These are phyloP conservation scores for Esperia sulphurella DNA, from an alignment of 2,888 invertebrate species.

Conservation along the genomic window DNA sequence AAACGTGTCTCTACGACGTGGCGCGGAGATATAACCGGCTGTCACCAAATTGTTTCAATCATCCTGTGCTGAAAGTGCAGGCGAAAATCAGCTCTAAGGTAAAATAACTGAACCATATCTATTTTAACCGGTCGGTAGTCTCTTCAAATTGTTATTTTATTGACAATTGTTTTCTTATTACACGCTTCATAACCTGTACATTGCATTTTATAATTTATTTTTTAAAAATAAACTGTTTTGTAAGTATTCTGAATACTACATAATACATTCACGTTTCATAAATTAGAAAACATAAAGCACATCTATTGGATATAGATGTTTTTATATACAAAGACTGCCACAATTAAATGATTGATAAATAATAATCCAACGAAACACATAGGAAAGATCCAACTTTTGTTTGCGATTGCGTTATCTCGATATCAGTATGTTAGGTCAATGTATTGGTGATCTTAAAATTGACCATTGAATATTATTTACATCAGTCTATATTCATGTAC, in stretches of 20 bases:
- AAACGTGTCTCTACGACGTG: conserved; percentile 36
- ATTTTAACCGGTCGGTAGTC: neutral
- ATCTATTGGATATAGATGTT: neutral
- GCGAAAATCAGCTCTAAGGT: conserved; percentile 54
- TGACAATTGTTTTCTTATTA: too few relatives aligned
- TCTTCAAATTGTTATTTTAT: too few relatives aligned
- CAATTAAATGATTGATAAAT: conserved; percentile 8
- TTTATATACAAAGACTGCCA: too few relatives aligned
- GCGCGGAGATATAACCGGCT: conserved; percentile 29
- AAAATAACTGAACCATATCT: conserved; percentile 19
- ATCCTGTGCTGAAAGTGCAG: conserved; percentile 30
- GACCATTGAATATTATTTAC: conserved; percentile 22
- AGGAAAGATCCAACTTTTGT: conserved; percentile 43
- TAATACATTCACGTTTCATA: too few relatives aligned
- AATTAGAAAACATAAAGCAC: neutral
- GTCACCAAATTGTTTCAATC: conserved; percentile 24
- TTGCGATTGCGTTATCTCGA: conserved; percentile 57
- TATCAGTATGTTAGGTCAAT: conserved; percentile 52
- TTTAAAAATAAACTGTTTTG: too few relatives aligned
- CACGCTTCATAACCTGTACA: too few relatives aligned
- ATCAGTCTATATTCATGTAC: conserved; percentile 35
- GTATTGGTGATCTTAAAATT: conserved; percentile 31
- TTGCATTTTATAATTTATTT: too few relatives aligned
- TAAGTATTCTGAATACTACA: too few relatives aligned
- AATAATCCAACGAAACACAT: conserved; percentile 11